These are phyloP conservation scores for Chymomyza amoena DNA, from an alignment of 2,888 invertebrate genomes.

Conservation along the genomic window DNA sequence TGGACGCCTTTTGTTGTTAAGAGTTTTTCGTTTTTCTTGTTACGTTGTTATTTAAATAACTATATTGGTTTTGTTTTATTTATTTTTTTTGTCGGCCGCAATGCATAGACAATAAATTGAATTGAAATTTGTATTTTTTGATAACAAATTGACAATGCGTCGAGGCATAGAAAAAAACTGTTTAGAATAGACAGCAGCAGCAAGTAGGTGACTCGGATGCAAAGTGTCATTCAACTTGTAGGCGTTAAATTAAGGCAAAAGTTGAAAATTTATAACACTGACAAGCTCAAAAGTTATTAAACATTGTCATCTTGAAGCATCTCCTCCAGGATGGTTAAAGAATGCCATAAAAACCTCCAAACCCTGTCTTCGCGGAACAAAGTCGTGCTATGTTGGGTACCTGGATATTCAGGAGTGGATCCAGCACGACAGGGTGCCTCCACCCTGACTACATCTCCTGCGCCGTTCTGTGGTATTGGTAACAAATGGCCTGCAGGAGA, in stretches of 20 bases:
- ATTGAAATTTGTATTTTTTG: constrained; percentile 42
- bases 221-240: constrained; percentile 54
- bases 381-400: too few relatives aligned
- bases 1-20: not conserved
- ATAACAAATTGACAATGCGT: constrained; percentile 40
- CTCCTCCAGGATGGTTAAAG: too few relatives aligned
- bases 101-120: not conserved
- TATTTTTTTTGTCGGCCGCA: not conserved
- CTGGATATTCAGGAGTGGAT: too few relatives aligned
- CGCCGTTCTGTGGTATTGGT: too few relatives aligned
- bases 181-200: constrained; percentile 1
- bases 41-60: constrained; percentile 4
- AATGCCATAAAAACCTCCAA: too few relatives aligned
- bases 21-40: constrained; percentile 4
- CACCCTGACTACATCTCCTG: too few relatives aligned
- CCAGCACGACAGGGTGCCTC: too few relatives aligned
- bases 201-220: constrained; percentile 42
- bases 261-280: not conserved
- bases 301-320: too few relatives aligned
- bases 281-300: not conserved
- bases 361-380: too few relatives aligned
- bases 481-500: too few relatives aligned
- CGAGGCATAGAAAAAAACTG: too few relatives aligned
- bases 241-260: not conserved
- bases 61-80: not conserved